Conservation (phyloP, 2,113 vertebrate genomes). For the Epinephelus lanceolatus region DNA sequence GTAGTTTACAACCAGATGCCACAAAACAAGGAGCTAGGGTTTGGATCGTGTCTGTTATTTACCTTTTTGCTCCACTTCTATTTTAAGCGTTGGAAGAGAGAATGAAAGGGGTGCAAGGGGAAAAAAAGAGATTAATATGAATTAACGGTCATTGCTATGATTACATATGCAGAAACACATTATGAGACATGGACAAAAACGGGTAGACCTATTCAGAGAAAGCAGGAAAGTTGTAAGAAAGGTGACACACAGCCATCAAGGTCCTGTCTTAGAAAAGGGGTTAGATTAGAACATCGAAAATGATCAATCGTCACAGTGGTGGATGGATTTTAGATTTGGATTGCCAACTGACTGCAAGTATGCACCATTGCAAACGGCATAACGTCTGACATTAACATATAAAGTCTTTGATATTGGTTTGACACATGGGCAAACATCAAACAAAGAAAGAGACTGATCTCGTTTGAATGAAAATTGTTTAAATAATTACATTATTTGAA, state of each 20-base stretch:
- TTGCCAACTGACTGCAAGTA: background rate
- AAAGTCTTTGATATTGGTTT: background rate
- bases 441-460: background rate
- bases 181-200: slow-evolving; percentile 92
- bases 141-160: slow-evolving; percentile 95
- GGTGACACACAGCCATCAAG: slow-evolving; percentile 80
- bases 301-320: slow-evolving; percentile 51
- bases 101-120: slow-evolving; percentile 96
- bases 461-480: background rate
- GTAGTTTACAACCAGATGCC: slow-evolving; percentile 96
- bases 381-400: background rate
- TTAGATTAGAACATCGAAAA: slow-evolving; percentile 66
- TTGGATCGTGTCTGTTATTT: slow-evolving; percentile 97
- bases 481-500: background rate
- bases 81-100: slow-evolving; percentile 99
- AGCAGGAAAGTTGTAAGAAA: slow-evolving; percentile 83
- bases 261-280: slow-evolving; percentile 88
- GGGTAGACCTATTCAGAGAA: slow-evolving; percentile 90
- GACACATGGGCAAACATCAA: background rate
- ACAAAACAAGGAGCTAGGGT: slow-evolving; percentile 98
- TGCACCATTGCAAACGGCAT: background rate
- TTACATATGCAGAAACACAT: slow-evolving; percentile 93
- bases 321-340: slow-evolving; percentile 53
- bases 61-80: slow-evolving; percentile 99
- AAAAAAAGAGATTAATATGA: slow-evolving; percentile 99